phyloP scores from a whole-genome alignment of 2,888 invertebrate genomes.

The Resseliella maxima region DNA sequence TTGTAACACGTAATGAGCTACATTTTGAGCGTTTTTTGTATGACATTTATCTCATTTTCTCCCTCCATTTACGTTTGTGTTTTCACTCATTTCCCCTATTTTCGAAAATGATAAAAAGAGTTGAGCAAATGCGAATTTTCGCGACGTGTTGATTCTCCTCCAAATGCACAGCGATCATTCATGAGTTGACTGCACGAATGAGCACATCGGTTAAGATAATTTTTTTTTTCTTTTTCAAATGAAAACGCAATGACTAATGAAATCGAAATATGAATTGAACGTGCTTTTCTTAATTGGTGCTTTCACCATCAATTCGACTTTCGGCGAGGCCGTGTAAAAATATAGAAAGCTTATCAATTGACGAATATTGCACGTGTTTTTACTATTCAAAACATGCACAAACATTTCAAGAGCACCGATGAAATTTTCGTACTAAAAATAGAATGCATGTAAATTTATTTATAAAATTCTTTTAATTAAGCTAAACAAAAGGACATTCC shows the following conservation, averaged over 20 bases:
- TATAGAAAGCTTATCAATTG: conserved; percentile 1
- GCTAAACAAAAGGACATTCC: neutral
- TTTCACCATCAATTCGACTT: neutral
- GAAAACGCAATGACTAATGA: neutral
- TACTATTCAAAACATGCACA: neutral
- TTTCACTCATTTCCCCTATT: conserved; percentile 55
- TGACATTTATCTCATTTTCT: neutral
- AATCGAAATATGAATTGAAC: neutral
- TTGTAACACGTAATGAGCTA: neutral
- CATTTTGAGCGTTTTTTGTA: neutral
- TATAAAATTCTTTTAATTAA: neutral
- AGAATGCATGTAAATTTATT: neutral
- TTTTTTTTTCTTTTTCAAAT: neutral
- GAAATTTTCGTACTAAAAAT: neutral
- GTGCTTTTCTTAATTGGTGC: neutral
- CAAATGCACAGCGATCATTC: conserved; percentile 20
- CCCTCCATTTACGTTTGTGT: neutral
- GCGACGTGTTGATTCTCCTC: neutral
- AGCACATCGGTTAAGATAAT: neutral
- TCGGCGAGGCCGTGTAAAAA: neutral
- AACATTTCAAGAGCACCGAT: conserved; percentile 32
- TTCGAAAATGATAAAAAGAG: neutral
- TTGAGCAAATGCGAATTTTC: neutral
- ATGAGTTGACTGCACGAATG: neutral
- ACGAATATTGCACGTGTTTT: conserved; percentile 33